Base-by-base conservation (phyloP, 1,140 invertebrate genomes). In the Mactra quadrangularis region DNA sequence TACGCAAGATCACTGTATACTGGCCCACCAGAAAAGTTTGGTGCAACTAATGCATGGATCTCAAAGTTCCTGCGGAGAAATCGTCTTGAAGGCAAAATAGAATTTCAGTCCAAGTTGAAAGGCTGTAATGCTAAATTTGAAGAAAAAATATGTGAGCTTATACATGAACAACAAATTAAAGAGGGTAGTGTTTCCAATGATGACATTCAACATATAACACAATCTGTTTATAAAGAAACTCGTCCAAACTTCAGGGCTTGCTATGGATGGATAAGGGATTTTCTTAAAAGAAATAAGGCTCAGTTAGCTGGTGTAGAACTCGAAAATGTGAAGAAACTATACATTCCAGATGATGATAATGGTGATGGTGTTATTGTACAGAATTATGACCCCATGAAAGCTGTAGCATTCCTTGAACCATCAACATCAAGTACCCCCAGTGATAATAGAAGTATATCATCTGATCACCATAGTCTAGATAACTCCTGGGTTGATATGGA, bases 11-110 rank as follows among this genome's bases (percentile, higher is more conserved):
- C 77, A 19, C 29, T 81, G 52, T 81, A 81, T 71, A 68, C 31
- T 27, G 77, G 77, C 4, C 64, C 62, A n/a, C 77, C 64, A 47
- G 77, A 57, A 29, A 81, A 81, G 33, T 81, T 81, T 81, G 77
- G 77, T 55, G 77, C 77, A 35, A 81, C 77, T 31, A 81, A 81
- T 81, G 77, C 77, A 59, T 81, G 77, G 77, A 81, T 81, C 31
- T 29, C 60, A 17, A 81, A 81, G 41, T 81, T 81, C 47, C 55
- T 81, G 13, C 38, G 77, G 17, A 71, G 77, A 60, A 81, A 81
- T 35, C 55, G 66, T 15, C 33, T 81, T 6, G 60, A 81, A 29
- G 60, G 60, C 19, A 81, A 68, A 31, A 59, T 81, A 38, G 53
- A 47, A 50, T 81, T 81, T 50, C 77, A 81, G 66, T 81, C 77